A percentile compares a stretch with the other conserved stretches of the same genome.
These are phyloP conservation scores for Brenthis hecate DNA, from an alignment of 2,888 invertebrate species.

Conservation along the genomic window DNA sequence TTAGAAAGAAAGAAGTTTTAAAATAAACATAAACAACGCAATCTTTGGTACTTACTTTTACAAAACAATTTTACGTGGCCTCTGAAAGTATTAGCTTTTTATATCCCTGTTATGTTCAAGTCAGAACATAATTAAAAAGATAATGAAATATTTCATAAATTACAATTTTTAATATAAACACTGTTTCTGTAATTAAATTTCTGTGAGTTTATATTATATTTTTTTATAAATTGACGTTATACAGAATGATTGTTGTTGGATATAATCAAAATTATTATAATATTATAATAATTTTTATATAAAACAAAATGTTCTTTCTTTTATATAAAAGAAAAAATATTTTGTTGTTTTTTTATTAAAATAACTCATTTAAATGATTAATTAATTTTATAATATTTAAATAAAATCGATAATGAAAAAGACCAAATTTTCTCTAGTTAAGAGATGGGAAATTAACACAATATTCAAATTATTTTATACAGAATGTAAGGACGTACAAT, in stretches of 20 bases:
- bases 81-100: conserved; percentile 38
- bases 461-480: no score
- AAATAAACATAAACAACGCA: conserved; percentile 13
- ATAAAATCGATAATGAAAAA: no score
- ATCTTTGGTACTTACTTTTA: conserved; percentile 30
- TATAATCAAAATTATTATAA: background rate
- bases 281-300: no score
- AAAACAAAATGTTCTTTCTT: no score
- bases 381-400: no score
- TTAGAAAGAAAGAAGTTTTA: background rate
- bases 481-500: no score
- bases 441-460: no score
- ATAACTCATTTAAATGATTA: no score
- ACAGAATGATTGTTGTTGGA: background rate
- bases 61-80: conserved; percentile 30
- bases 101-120: conserved; percentile 37
- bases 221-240: conserved; percentile 13
- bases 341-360: no score
- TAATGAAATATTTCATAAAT: conserved; percentile 39
- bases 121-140: conserved; percentile 39
- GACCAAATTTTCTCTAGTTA: no score
- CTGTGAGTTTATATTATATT: conserved; percentile 2
- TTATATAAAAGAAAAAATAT: no score
- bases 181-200: conserved; percentile 18
- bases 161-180: conserved; percentile 27